Conservation (phyloP, 2,797 vertebrate genomes). For the Florisuga fusca region DNA sequence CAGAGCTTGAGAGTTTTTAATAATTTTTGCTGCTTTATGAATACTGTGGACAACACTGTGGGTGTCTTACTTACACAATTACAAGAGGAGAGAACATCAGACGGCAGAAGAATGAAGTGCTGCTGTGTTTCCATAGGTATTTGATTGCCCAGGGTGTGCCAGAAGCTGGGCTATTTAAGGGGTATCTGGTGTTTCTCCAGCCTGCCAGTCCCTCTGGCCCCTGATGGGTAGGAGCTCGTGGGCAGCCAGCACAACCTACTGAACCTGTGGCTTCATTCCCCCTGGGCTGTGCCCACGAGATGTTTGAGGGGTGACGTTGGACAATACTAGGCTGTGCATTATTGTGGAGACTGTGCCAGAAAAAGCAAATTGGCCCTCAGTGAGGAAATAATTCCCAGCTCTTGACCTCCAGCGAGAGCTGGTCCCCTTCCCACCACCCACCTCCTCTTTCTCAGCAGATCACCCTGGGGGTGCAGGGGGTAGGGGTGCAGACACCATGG, state of each 20-base stretch:
- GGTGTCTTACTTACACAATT: neutral
- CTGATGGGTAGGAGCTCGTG: neutral
- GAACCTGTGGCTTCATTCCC: neutral
- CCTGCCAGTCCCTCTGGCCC: neutral
- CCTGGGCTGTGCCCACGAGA: accelerated
- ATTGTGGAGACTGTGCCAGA: accelerated
- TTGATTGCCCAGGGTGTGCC: neutral
- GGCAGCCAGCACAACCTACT: neutral
- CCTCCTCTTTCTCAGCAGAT: neutral
- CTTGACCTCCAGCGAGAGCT: accelerated
- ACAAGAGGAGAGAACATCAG: neutral
- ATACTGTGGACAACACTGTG: neutral
- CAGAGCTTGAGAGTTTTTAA: neutral
- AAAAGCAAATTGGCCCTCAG: neutral
- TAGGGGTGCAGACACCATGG: too few species aligned
- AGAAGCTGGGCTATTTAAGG: neutral
- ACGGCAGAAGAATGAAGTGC: neutral
- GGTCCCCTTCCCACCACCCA: neutral
- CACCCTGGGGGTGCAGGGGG: neutral
- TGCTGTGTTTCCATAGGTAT: neutral
- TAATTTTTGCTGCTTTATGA: neutral
- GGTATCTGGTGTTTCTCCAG: neutral
- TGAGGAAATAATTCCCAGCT: neutral
- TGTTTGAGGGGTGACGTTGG: neutral
- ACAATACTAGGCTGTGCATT: neutral